These are phyloP conservation scores for Drosophila nr. medialis DNA, from an alignment of 2,888 invertebrate genomes.

Conservation along the genomic window DNA sequence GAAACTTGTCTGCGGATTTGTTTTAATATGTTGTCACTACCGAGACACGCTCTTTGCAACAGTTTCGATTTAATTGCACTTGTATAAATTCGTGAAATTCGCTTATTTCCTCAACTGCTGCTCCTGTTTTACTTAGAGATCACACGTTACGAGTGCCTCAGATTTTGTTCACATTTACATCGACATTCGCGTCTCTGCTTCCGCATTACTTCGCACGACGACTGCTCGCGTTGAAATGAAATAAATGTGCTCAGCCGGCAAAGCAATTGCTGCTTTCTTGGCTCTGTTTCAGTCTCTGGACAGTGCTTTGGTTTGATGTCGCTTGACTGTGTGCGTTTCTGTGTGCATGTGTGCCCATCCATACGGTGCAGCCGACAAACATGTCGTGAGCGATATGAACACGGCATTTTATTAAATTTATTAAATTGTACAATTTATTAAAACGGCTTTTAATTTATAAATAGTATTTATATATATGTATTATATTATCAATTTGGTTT, in stretches of 20 bases:
- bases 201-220: slow-evolving; percentile 50
- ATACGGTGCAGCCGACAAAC: slow-evolving; percentile 44
- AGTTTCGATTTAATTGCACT: slow-evolving; percentile 52
- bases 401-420: not conserved
- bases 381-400: slow-evolving; percentile 6
- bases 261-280: slow-evolving; percentile 20
- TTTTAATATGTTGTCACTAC: slow-evolving; percentile 24
- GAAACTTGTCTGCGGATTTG: slow-evolving; percentile 35
- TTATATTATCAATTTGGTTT: not conserved
- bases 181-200: not conserved
- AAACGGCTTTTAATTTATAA: not conserved
- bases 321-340: not conserved
- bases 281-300: slow-evolving; percentile 5
- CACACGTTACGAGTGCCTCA: slow-evolving; percentile 22
- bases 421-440: not conserved
- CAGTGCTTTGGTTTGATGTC: slow-evolving; percentile 39
- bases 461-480: not conserved
- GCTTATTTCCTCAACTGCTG: slow-evolving; percentile 15
- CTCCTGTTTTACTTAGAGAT: slow-evolving; percentile 30
- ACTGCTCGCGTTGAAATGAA: slow-evolving; percentile 53
- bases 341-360: not conserved
- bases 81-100: slow-evolving; percentile 32
- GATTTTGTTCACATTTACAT: not conserved
- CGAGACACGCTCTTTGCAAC: slow-evolving; percentile 38
- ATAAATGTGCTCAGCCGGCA: slow-evolving; percentile 36